Conservation (phyloP, 1,140 invertebrate genomes). For the Diachasmimorpha longicaudata region DNA sequence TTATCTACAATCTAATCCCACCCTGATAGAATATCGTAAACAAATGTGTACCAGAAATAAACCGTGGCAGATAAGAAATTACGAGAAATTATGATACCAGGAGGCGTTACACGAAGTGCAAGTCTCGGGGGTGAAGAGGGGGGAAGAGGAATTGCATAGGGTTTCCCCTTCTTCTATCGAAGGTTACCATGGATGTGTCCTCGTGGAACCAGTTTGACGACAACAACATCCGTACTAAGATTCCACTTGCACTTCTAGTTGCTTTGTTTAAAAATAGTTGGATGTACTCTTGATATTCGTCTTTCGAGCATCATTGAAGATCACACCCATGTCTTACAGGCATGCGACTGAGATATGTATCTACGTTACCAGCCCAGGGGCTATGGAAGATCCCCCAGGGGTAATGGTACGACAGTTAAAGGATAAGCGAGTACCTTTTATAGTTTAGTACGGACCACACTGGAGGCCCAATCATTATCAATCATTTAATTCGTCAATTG, state of each 20-base stretch:
- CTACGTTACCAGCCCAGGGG: neutral
- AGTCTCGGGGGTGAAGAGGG: neutral
- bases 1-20: neutral
- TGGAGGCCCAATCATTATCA: too few relatives aligned
- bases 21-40: neutral
- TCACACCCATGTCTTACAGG: neutral
- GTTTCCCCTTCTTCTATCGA: neutral
- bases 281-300: conserved; percentile 15
- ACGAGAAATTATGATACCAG: conserved; percentile 15
- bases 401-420: too few relatives aligned
- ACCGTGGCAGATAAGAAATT: conserved; percentile 14
- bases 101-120: conserved; percentile 1
- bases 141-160: neutral
- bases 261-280: conserved; percentile 41
- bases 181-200: conserved; percentile 12
- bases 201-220: conserved; percentile 53
- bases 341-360: neutral
- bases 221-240: conserved; percentile 31
- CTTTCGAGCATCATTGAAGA: neutral
- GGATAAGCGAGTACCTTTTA: too few relatives aligned
- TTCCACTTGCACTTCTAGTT: conserved; percentile 18
- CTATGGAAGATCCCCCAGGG: neutral
- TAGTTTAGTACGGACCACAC: too few relatives aligned
- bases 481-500: too few relatives aligned
- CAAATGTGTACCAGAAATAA: neutral